Conservation (phyloP, 1,140 invertebrate genomes). For the Aphidius gifuensis region DNA sequence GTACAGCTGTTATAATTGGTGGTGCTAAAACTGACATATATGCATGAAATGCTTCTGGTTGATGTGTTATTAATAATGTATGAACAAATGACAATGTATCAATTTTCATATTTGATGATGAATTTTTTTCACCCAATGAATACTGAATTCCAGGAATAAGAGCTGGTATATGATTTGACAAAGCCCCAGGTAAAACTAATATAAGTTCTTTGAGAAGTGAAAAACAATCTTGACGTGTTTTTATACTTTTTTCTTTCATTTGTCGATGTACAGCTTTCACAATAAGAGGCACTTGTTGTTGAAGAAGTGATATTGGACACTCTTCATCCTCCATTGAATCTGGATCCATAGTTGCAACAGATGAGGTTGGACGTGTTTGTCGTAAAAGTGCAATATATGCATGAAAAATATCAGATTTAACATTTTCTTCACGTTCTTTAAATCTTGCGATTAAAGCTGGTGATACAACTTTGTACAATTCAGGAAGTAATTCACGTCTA, state of each 20-base stretch:
- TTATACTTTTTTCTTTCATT: constrained; percentile 91
- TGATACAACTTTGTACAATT: constrained; percentile 87
- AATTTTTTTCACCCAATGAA: constrained; percentile 88
- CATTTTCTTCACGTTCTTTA: constrained; percentile 98
- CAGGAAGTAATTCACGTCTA: constrained; percentile 83
- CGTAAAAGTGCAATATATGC: constrained; percentile 91
- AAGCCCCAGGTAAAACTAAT: constrained; percentile 81
- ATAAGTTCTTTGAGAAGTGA: constrained; percentile 87
- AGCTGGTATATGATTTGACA: constrained; percentile 79
- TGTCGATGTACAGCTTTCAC: constrained; percentile 87
- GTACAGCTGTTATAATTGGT: constrained; percentile 82
- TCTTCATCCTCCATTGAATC: constrained; percentile 79
- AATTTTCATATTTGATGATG: constrained; percentile 98
- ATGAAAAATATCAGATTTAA: constrained; percentile 96
- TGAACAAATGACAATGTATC: constrained; percentile 93
- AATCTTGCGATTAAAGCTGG: constrained; percentile 88
- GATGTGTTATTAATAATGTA: constrained; percentile 81
- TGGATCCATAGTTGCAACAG: constrained; percentile 61
- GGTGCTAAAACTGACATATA: constrained; percentile 84
- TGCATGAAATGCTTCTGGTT: constrained; percentile 65
- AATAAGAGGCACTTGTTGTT: constrained; percentile 72
- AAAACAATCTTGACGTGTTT: constrained; percentile 90
- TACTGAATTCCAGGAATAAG: constrained; percentile 89
- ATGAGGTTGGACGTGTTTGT: constrained; percentile 76
- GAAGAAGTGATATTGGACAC: constrained; percentile 67